Evolutionary conservation across 2,113 vertebrate species (phyloP), one percentile per base, ranked within the genome.

Genomic region (Notothenia rossii): DNA sequence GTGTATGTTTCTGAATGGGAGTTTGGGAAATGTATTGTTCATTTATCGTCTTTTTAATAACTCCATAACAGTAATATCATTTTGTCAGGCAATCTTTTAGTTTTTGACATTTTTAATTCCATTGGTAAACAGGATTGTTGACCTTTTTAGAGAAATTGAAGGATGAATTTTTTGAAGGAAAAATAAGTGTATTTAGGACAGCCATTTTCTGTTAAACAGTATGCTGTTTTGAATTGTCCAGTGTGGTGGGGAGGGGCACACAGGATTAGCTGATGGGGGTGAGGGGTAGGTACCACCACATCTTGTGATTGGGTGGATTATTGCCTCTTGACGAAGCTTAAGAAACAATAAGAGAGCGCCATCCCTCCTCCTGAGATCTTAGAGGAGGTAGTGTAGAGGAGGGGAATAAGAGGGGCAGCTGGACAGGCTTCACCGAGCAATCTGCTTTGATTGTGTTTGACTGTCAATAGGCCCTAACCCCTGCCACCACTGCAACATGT

Each of bases 381-480:
- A 36, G 55, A 77, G 63, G 63, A 50, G 65, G 20, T 68, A 53
- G 68, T 29, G 36, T 22, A n/a, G 46, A n/a, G 29, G 29, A 29
- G 50, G 62, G 48, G n/a, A 67, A 2, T 66, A 62, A 65, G 0
- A 18, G 54, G 70, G 46, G 43, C 61, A 77, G 75, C 74, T 81
- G 87, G 74, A 83, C 58, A 58, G 29, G 87, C 86, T 89, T 92
- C 91, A 92, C 64, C 81, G 87, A 91, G 60, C 88, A 89, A 79
- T 93, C 73, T 0, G 58, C 82, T 65, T 55, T 88, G 72, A 91
- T 89, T 81, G 59, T 80, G 83, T 93, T 93, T 90, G 88, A 89
- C 86, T 53, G 76, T 59, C 29, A 73, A 22, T 64, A 72, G 77
- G 29, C 69, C 48, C 74, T 49, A 63, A 80, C 71, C 79, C 54